These are phyloP conservation scores for Eubucco bourcierii DNA, from an alignment of 2,113 vertebrate species.

Conservation along the genomic window DNA sequence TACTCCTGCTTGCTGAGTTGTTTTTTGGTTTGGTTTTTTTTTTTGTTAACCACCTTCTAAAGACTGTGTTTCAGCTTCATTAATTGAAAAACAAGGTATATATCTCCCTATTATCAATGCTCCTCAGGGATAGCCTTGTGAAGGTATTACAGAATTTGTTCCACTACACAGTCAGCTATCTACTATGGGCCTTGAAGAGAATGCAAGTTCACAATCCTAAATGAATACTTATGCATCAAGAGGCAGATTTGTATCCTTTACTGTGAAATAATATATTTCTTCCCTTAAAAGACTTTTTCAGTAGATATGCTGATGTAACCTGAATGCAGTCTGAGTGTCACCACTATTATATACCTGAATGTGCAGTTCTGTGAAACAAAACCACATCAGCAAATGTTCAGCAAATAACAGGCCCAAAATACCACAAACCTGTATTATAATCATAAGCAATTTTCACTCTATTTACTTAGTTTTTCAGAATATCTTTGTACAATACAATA, in stretches of 20 bases:
- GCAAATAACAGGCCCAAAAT: slow-evolving; percentile 46
- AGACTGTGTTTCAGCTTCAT: background rate
- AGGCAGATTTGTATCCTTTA: slow-evolving; percentile 5
- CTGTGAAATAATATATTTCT: slow-evolving; percentile 32
- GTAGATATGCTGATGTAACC: slow-evolving; percentile 22
- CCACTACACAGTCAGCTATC: background rate
- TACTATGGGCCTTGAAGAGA: background rate
- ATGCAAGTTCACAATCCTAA: background rate
- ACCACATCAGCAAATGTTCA: slow-evolving; percentile 49
- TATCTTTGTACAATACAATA: slow-evolving; percentile 16
- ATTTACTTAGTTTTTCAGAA: slow-evolving; percentile 42
- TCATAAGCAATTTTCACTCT: slow-evolving; percentile 53
- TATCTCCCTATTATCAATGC: background rate
- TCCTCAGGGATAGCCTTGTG: background rate
- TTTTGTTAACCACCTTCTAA: background rate
- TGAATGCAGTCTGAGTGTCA: background rate
- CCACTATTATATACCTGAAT: slow-evolving; percentile 16
- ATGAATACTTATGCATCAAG: slow-evolving; percentile 29
- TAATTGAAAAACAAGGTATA: slow-evolving; percentile 24
- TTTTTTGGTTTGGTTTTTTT: background rate
- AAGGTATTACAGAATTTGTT: slow-evolving; percentile 41
- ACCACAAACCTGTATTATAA: slow-evolving; percentile 28
- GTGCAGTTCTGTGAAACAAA: slow-evolving; percentile 32
- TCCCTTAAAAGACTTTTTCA: slow-evolving; percentile 21
- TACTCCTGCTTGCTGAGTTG: background rate